Evolutionary conservation across 2,113 vertebrate species (phyloP).

Genomic region (Aspiorhynchus laticeps): DNA sequence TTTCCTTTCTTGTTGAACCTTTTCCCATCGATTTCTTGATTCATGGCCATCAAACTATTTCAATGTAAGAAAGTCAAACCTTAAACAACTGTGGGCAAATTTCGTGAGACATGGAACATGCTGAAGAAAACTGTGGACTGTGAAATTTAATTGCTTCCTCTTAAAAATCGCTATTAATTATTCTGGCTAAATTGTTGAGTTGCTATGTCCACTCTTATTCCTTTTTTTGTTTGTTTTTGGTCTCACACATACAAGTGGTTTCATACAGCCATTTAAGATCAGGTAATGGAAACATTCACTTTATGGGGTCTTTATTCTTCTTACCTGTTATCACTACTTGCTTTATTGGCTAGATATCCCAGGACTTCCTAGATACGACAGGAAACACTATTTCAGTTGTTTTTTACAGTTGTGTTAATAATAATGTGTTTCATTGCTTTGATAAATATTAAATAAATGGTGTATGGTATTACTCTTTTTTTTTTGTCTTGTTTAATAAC

Average conservation of each 20-base stretch:
- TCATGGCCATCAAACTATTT: constrained; percentile 12
- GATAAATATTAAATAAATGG: background rate
- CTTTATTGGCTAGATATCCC: background rate
- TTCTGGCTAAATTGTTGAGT: background rate
- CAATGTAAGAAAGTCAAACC: constrained; percentile 25
- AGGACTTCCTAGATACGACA: background rate
- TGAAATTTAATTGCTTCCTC: constrained; percentile 7
- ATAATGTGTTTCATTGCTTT: background rate
- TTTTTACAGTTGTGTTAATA: background rate
- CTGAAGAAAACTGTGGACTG: constrained; percentile 9
- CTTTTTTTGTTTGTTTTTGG: background rate
- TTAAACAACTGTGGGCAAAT: constrained; percentile 15
- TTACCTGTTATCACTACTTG: background rate
- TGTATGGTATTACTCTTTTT: background rate
- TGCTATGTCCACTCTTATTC: background rate
- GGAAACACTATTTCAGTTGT: too few relatives aligned
- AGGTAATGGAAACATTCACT: background rate
- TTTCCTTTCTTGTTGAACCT: background rate
- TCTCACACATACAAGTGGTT: background rate
- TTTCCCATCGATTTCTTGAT: constrained; percentile 5
- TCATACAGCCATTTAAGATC: background rate
- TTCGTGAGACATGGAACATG: background rate
- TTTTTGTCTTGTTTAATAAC: background rate
- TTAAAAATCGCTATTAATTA: background rate
- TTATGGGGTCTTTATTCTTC: background rate